Evolutionary conservation across 2,797 vertebrate genomes (phyloP), one percentile per base, ranked within the genome.

Genomic region (Nyctalus aviator): DNA sequence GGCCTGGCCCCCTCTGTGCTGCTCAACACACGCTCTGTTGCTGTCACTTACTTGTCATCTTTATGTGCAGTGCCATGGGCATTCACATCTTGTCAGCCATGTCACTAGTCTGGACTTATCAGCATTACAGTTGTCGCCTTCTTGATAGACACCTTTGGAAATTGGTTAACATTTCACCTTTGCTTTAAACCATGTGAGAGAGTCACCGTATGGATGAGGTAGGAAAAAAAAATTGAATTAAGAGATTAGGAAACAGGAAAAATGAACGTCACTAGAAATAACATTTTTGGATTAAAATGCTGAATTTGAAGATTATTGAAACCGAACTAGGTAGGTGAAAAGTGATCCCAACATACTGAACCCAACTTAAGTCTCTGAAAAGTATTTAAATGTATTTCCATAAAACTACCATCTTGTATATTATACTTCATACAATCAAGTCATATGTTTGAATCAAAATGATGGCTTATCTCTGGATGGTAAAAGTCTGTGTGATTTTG

Each of bases 91-190:
- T 84, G 81, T 94, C 88, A 95, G 13, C 68, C 20, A 32, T 41
- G 79, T 89, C 90, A 25, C 53, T 78, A 7, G 30, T 53, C n/a
- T 53, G 50, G 17, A 71, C 75, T 35, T 72, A 66, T 84, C 87
- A 71, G 25, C 76, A 69, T 50, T 73, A 81, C 48, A 68, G 41
- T 85, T 93, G 93, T 77, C 55, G n/a, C 41, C 37, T 69, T 88
- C 88, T 81, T 91, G 92, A 95, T 71, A 69, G 92, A 83, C n/a
- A 35, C 32, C 44, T 96, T 93, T 94, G 76, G 20, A 94, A 90
- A 95, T 21, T 94, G 78, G 78, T 83, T 92, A 78, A 59, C 32
- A 62, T 87, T 93, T 94, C 50, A 41, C 44, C 84, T 94, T 88
- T 69, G n/a, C 17, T 86, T 96, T 92, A 92, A 87, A 86, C 30